Percentiles rank a stretch among this genome's conserved stretches.
These are phyloP conservation scores for Phaedon cochleariae DNA, from an alignment of 2,888 invertebrate species.

Conservation along the genomic window DNA sequence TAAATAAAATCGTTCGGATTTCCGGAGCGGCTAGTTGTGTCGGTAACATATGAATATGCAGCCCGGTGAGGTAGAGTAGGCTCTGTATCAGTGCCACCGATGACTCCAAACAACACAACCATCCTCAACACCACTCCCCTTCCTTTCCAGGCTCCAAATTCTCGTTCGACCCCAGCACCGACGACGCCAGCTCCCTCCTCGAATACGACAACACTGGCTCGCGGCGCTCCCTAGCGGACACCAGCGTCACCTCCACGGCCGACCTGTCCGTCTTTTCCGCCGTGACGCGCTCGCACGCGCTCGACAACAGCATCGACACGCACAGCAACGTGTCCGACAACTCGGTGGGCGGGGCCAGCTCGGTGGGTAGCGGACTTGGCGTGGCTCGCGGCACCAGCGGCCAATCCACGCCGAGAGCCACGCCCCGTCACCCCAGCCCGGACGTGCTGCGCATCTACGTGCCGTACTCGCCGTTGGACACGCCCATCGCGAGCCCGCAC, in stretches of 20 bases:
- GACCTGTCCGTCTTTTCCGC: constrained; percentile 82
- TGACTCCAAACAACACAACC: no score
- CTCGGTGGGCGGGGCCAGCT: constrained; percentile 69
- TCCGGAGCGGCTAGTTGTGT: no score
- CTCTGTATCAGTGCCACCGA: no score
- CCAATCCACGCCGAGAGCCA: constrained; percentile 73
- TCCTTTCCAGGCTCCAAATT: constrained; percentile 68
- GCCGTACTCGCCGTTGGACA: constrained; percentile 73
- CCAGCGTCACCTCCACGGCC: constrained; percentile 84
- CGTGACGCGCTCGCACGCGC: constrained; percentile 75
- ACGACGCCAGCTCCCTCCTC: constrained; percentile 75
- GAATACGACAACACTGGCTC: constrained; percentile 72
- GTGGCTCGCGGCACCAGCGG: constrained; percentile 61
- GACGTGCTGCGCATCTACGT: constrained; percentile 83
- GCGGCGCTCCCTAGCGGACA: constrained; percentile 81
- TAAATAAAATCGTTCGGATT: no score
- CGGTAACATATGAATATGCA: no score
- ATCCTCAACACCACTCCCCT: neutral
- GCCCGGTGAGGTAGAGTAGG: no score
- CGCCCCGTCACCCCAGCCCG: constrained; percentile 73
- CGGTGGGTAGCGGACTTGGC: constrained; percentile 60
- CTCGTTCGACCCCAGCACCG: constrained; percentile 71
- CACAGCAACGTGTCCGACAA: constrained; percentile 80
- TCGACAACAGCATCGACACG: constrained; percentile 78
- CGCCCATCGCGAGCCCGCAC: constrained; percentile 64